Conservation (phyloP, 1,140 invertebrate species). For the Zaprionus africanus region DNA sequence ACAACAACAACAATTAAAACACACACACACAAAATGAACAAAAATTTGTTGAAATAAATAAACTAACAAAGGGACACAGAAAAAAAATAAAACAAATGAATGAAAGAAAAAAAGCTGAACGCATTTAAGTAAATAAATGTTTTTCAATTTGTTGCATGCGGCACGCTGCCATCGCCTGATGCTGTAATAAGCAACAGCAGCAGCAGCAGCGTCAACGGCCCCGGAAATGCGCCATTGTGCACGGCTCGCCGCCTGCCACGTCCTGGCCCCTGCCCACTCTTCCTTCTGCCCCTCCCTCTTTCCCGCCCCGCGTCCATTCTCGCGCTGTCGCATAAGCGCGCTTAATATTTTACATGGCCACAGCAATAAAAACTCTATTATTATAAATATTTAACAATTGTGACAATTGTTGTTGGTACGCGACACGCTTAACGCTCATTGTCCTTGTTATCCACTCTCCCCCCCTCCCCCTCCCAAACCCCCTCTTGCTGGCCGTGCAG, state of each 20-base stretch:
- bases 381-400: constrained; percentile 83
- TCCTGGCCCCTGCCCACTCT: neutral
- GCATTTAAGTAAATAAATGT: constrained; percentile 69
- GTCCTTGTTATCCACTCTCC: constrained; percentile 42
- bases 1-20: constrained; percentile 1
- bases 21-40: constrained; percentile 3
- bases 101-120: constrained; percentile 1
- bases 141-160: constrained; percentile 46
- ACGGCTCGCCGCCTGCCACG: constrained; percentile 33
- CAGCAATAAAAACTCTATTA: constrained; percentile 73
- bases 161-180: constrained; percentile 5
- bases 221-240: constrained; percentile 53
- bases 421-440: constrained; percentile 54
- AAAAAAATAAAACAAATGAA: constrained; percentile 2
- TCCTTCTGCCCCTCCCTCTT: no score
- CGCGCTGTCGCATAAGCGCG: constrained; percentile 53
- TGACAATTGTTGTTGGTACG: constrained; percentile 74
- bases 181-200: constrained; percentile 32
- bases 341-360: constrained; percentile 74
- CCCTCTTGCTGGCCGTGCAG: neutral
- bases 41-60: constrained; percentile 1
- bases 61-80: constrained; percentile 3
- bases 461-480: neutral
- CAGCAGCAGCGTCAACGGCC: constrained; percentile 20
- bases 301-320: constrained; percentile 10